These are phyloP conservation scores for Euplexia lucipara DNA, from an alignment of 2,888 invertebrate species.

Conservation along the genomic window DNA sequence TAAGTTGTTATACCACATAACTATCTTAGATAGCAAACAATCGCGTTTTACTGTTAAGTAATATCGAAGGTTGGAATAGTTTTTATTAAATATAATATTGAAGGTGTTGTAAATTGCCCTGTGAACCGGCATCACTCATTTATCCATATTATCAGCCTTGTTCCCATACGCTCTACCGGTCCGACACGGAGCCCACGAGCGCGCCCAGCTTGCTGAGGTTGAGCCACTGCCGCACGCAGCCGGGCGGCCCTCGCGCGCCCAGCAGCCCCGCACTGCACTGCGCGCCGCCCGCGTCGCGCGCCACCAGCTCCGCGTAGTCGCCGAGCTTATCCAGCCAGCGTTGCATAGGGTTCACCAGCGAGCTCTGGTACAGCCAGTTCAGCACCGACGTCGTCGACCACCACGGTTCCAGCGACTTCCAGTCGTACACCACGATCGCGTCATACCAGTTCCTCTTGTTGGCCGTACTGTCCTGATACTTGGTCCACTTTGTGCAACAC, in stretches of 20 bases:
- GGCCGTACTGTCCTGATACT: constrained; percentile 64
- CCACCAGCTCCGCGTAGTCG: constrained; percentile 72
- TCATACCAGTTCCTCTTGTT: constrained; percentile 70
- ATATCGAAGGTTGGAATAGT: constrained; percentile 43
- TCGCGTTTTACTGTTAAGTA: constrained; percentile 47
- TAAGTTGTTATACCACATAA: constrained; percentile 25
- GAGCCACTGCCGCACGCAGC: constrained; percentile 75
- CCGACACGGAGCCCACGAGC: constrained; percentile 76
- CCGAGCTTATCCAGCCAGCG: constrained; percentile 82
- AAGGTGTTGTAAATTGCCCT: constrained; percentile 59
- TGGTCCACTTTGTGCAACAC: constrained; percentile 80
- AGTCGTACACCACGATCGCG: constrained; percentile 68
- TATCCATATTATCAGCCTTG: constrained; percentile 57
- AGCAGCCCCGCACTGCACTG: constrained; percentile 53
- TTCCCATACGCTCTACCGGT: constrained; percentile 72
- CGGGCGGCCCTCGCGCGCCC: constrained; percentile 27
- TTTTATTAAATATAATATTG: constrained; percentile 34
- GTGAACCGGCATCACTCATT: constrained; percentile 46
- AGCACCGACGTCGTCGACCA: constrained; percentile 78
- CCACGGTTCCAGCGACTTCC: constrained; percentile 76
- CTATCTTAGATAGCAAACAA: constrained; percentile 21
- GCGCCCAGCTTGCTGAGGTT: constrained; percentile 78
- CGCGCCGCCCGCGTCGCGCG: constrained; percentile 35
- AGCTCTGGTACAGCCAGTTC: constrained; percentile 82
- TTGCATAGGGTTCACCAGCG: constrained; percentile 81